Base-by-base conservation (phyloP, 2,113 vertebrate species). In the Pleuronectes platessa region DNA sequence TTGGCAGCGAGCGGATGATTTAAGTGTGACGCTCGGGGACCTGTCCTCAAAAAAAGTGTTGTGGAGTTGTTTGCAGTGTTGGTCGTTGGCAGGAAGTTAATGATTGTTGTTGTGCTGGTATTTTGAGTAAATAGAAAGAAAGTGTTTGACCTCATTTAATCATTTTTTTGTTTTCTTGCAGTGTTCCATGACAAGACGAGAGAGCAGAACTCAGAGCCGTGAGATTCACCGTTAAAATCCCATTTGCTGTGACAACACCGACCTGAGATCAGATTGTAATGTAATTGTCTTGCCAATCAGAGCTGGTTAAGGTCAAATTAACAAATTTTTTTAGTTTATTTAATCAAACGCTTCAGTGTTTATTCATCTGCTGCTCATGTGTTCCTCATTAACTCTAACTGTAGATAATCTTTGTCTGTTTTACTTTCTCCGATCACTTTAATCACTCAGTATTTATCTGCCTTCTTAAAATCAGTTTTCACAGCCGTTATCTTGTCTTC, bases 221-320 rank as follows among this genome's bases (percentile, higher is more conserved):
- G 64, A 83, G 70, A 87, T 78, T 84, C 71, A 37, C 62, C 83
- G 78, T 81, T 81, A 74, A 91, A 81, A 85, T 90, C 74, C 81
- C 86, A 89, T 86, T 84, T 76, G 66, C 45, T 75, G 79, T 65
- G 72, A 86, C 88, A 73, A 77, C 37, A 59, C 61, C 60, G 71
- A 71, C 51, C 40, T 18, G 49, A 77, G 79, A 88, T 87, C 72
- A 85, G 60, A 78, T 67, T 31, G 66, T 21, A 40, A 68, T 68
- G 65, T 80, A 51, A 81, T 78, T 55, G 58, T 45, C 63, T 53
- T 76, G 81, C 68, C 60, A 74, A 51, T 81, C 77, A 49, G 54
- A 62, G 47, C n/a, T 35, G 67, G 69, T 51, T 58, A 65, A 62
- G 42, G 53, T 8, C 40, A 42, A 42, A 42, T 13, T 7, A 7